Evolutionary conservation across 2,113 vertebrate genomes (phyloP), one percentile per base, ranked within the genome.

Genomic region (Potamarius usumacintae): DNA sequence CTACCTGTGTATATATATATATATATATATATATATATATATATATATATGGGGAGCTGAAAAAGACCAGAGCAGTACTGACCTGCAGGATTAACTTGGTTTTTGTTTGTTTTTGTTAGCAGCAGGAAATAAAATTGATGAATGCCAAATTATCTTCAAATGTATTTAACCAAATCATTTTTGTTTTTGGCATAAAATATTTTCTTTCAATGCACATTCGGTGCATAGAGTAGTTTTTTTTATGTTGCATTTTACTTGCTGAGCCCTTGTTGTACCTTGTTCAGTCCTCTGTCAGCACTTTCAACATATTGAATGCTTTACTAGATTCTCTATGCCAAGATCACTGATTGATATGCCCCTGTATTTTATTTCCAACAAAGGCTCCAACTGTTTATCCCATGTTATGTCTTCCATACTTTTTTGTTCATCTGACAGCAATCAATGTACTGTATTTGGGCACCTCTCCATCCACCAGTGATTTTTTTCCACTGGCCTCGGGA

Each of bases 341-440:
- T 83, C 34, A 27, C 42, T 89, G 69, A 85, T 87, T 74, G 81
- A 87, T 84, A 89, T 67, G 22, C 57, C 50, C 57, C 34, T 74
- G 69, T 50, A 77, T 84, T 83, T 86, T 57, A 77, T 76, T 82
- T 86, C 85, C 57, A 74, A 63, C 80, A 85, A 89, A 87, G 63
- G 30, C 48, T 85, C 82, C 81, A 84, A 84, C 55, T 87, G 76
- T 87, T 87, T 87, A 87, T 83, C 80, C 80, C 67, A 83, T 83
- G 48, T 84, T 87, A 85, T 55, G 76, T 89, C 82, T 87, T 57
- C 85, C 85, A 87, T 87, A 52, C 67, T 81, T 89, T 76, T 85
- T 52, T 76, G 55, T 83, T 86, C 77, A 89, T 85, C 82, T 89
- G 82, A 85, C 88, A 87, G 76, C 78, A 72, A 87, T 85, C 82